Percentiles rank a stretch among this genome's conserved stretches.
Conservation (phyloP, 2,888 invertebrate genomes). For the Lottia gigantea region DNA sequence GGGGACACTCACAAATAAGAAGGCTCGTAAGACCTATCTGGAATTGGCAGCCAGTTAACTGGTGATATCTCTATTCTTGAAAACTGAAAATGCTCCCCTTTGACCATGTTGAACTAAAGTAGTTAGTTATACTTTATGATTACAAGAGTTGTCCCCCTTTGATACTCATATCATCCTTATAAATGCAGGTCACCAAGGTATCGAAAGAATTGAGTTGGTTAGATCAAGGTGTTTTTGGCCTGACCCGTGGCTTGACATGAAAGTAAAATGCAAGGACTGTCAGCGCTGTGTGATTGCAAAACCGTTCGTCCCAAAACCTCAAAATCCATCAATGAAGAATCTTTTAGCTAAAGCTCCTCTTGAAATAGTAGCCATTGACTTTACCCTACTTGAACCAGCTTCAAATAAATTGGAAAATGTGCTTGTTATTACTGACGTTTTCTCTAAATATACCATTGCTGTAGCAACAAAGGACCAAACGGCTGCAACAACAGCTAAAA, state of each 20-base stretch:
- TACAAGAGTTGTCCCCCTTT: too few species aligned
- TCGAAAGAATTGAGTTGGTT: conserved; percentile 25
- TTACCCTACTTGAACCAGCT: conserved; percentile 33
- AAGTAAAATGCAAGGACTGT: conserved; percentile 28
- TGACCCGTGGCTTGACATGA: conserved; percentile 30
- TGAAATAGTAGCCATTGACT: conserved; percentile 39
- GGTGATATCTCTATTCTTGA: too few species aligned
- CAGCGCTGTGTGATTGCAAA: conserved; percentile 31
- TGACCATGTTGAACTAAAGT: too few species aligned
- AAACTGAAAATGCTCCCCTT: too few species aligned
- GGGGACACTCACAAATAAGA: too few species aligned
- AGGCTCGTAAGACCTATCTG: too few species aligned
- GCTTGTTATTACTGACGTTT: conserved; percentile 40
- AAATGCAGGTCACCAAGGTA: conserved; percentile 35
- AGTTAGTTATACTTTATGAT: too few species aligned
- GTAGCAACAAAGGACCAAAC: conserved; percentile 23
- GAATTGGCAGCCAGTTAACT: too few species aligned
- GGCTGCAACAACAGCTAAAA: conserved; percentile 21
- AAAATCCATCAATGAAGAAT: too few species aligned
- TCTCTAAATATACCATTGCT: conserved; percentile 23
- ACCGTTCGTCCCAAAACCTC: too few species aligned
- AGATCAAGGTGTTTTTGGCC: conserved; percentile 39
- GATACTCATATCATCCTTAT: too few species aligned
- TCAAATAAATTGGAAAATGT: conserved; percentile 34
- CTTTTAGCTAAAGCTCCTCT: conserved; percentile 24